Percentiles rank a stretch among this genome's conserved stretches.
Conservation (phyloP, 2,888 invertebrate species). For the Acleris holmiana region DNA sequence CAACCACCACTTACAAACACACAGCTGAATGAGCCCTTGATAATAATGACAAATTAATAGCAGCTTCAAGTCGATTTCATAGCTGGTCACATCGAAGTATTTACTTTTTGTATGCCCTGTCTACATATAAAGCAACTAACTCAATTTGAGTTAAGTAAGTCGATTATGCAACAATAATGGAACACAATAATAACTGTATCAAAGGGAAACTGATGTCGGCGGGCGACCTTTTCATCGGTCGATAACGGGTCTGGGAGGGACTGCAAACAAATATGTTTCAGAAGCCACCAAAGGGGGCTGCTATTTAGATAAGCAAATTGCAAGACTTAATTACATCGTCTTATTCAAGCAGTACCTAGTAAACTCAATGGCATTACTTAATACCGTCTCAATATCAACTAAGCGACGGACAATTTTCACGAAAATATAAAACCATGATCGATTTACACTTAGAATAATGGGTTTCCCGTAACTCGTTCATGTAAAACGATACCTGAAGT, state of each 20-base stretch:
- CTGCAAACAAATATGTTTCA: slow-evolving; percentile 35
- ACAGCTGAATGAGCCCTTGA: slow-evolving; percentile 44
- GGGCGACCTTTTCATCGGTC: slow-evolving; percentile 36
- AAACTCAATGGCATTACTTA: slow-evolving; percentile 17
- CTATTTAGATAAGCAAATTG: slow-evolving; percentile 36
- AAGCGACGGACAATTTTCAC: slow-evolving; percentile 11
- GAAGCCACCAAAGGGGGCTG: slow-evolving; percentile 22
- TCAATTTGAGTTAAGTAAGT: slow-evolving; percentile 24
- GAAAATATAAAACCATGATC: slow-evolving; percentile 20
- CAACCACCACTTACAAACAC: slow-evolving; percentile 43
- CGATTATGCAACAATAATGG: slow-evolving; percentile 16
- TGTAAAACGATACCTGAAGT: slow-evolving; percentile 37
- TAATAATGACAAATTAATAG: slow-evolving; percentile 46
- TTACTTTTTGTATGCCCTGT: slow-evolving; percentile 10
- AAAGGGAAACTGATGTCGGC: slow-evolving; percentile 23
- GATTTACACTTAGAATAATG: slow-evolving; percentile 34
- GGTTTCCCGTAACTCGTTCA: slow-evolving; percentile 27
- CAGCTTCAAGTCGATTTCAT: slow-evolving; percentile 10
- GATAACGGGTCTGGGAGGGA: slow-evolving; percentile 34
- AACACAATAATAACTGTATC: slow-evolving; percentile 16
- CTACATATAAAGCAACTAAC: slow-evolving; percentile 4
- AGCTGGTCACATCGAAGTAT: slow-evolving; percentile 10
- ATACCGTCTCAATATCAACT: slow-evolving; percentile 8
- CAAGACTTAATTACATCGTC: slow-evolving; percentile 32
- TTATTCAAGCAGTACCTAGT: slow-evolving; percentile 7